These are phyloP conservation scores for Meloidogyne chitwoodi DNA, from an alignment of 1,140 invertebrate genomes.

Conservation along the genomic window DNA sequence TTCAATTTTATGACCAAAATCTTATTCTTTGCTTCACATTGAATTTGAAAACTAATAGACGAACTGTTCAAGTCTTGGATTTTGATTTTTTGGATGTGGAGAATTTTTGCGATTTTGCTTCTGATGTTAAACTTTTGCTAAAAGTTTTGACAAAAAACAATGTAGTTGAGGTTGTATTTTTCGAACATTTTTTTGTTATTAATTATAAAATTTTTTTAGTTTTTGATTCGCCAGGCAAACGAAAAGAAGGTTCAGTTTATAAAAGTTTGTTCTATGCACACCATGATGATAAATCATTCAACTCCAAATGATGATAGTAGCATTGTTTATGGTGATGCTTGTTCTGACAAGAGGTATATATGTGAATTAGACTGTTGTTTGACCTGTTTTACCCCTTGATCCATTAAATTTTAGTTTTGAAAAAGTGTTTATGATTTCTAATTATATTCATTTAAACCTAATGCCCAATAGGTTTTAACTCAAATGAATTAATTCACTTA, in stretches of 20 bases:
- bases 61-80: slow-evolving; percentile 3
- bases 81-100: slow-evolving; percentile 31
- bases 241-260: neutral
- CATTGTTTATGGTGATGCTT: slow-evolving; percentile 30
- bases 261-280: slow-evolving; percentile 13
- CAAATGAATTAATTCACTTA: neutral
- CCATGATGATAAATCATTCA: slow-evolving; percentile 16
- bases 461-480: too few relatives aligned
- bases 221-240: slow-evolving; percentile 14
- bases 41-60: neutral
- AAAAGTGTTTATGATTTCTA: too few relatives aligned
- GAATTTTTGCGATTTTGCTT: slow-evolving; percentile 15
- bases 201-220: slow-evolving; percentile 21
- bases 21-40: slow-evolving; percentile 6
- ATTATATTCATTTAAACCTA: too few relatives aligned
- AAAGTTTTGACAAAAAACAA: slow-evolving; percentile 1
- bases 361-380: too few relatives aligned
- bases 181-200: neutral
- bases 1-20: slow-evolving; percentile 14
- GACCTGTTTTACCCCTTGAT: too few relatives aligned
- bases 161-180: slow-evolving; percentile 9
- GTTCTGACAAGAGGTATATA: slow-evolving; percentile 6
- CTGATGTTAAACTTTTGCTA: slow-evolving; percentile 14
- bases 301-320: slow-evolving; percentile 27
- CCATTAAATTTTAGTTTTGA: too few relatives aligned